Conservation (phyloP, 2,797 vertebrate genomes). For the Lemur catta region DNA sequence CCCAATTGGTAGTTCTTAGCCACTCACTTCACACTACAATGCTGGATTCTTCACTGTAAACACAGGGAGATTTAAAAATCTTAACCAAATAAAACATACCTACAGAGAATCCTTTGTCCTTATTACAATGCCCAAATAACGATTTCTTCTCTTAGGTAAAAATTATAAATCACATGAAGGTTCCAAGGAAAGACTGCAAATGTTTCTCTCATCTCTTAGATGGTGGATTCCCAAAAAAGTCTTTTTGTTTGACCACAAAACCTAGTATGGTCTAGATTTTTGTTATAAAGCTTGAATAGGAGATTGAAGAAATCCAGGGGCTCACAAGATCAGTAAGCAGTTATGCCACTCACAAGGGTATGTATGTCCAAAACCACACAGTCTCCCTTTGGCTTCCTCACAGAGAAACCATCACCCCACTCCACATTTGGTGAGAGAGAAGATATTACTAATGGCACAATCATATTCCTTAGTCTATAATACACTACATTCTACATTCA, state of each 20-base stretch:
- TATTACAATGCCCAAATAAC: constrained; percentile 18
- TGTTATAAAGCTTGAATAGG: constrained; percentile 22
- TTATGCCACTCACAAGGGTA: background rate
- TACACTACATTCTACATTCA: constrained; percentile 51
- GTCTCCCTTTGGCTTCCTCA: background rate
- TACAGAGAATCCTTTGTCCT: constrained; percentile 23
- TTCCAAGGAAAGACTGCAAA: constrained; percentile 20
- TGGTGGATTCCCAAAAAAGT: constrained; percentile 10
- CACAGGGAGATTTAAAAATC: constrained; percentile 19
- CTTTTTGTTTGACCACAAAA: constrained; percentile 49
- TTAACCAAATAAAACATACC: constrained; percentile 52
- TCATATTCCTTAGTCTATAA: constrained; percentile 39
- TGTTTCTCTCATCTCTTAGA: constrained; percentile 21
- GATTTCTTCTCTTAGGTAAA: constrained; percentile 36
- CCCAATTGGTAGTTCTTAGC: background rate
- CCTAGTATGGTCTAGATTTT: background rate
- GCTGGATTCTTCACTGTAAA: constrained; percentile 48
- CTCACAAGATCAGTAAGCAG: constrained; percentile 19
- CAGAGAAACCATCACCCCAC: constrained; percentile 11
- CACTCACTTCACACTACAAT: constrained; percentile 29
- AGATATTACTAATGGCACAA: background rate
- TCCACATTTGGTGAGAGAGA: background rate
- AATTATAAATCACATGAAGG: constrained; percentile 41
- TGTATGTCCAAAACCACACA: background rate
- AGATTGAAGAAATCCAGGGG: constrained; percentile 7